Base-by-base conservation (phyloP, 2,113 vertebrate species). In the Apus apus region DNA sequence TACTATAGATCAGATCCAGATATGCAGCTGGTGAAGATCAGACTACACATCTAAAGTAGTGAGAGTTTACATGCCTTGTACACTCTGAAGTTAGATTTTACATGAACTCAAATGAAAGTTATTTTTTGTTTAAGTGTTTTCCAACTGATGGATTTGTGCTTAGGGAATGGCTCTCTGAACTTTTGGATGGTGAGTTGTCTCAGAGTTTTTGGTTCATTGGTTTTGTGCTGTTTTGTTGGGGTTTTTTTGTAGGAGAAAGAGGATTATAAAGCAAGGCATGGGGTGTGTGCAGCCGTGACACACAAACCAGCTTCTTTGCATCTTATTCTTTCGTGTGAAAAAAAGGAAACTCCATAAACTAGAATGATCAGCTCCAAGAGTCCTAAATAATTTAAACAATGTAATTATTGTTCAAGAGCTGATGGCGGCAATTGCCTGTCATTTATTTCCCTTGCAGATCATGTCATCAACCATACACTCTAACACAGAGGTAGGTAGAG, bases 371-470 rank as follows among this genome's bases (percentile, higher is more conserved):
- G 15, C 38, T 75, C 57, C 19, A 45, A 48, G 50, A 89, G n/a
- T 58, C 21, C 3, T 17, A 91, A 79, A 73, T 82, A 94, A 94
- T 89, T 89, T 89, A 87, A 91, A 57, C 22, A 85, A 58, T 73
- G n/a, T 68, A 91, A 91, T 93, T 91, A 73, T n/a, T 89, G 9
- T 60, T 91, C 82, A 85, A 82, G 40, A 79, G 30, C 51, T 94
- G 77, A 54, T 79, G 46, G 62, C 58, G 38, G 46, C 22, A 85
- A 82, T 65, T 94, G 74, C 5, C 15, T 83, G 67, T 80, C 1
- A 70, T 85, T 91, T 93, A 70, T 85, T 91, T 93, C 81, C 62
- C 46, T 82, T 87, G 70, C 36, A 94, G 80, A 91, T 75, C 56
- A 66, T 48, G 51, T 85, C 65, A 77, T 94, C 74, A 87, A 29